Evolutionary conservation across 2,888 invertebrate genomes (phyloP).

Genomic region (Oscheius sp.): DNA sequence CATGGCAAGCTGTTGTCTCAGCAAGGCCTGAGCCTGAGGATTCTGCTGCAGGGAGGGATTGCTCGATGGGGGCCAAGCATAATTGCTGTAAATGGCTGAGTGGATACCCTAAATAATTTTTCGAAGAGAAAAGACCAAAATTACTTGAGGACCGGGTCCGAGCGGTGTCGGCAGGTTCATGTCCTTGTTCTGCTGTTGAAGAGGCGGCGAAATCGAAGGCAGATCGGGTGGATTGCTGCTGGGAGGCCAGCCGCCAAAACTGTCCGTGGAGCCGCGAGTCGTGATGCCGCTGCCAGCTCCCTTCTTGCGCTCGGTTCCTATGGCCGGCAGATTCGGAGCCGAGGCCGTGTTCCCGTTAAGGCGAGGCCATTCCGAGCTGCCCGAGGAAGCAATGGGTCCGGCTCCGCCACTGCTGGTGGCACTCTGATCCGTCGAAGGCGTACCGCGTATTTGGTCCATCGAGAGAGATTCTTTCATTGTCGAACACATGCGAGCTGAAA

Average conservation of each 20-base stretch:
- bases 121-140: not conserved
- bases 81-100: constrained; percentile 28
- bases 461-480: constrained; percentile 26
- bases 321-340: constrained; percentile 45
- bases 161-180: not conserved
- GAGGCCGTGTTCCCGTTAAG: constrained; percentile 14
- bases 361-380: constrained; percentile 18
- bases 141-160: not conserved
- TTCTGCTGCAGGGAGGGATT: constrained; percentile 10
- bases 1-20: constrained; percentile 11
- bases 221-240: constrained; percentile 60
- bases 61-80: constrained; percentile 30
- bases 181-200: constrained; percentile 1
- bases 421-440: constrained; percentile 2
- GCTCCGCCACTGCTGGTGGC: not conserved
- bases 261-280: constrained; percentile 28
- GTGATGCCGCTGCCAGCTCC: not conserved
- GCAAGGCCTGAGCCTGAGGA: not conserved
- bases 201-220: constrained; percentile 43
- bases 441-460: constrained; percentile 9
- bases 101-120: not conserved
- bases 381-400: not conserved
- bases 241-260: constrained; percentile 57
- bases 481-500: constrained; percentile 36
- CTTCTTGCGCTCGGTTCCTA: constrained; percentile 60